Conservation (phyloP, 2,888 invertebrate species). For the Phortica okadai region DNA sequence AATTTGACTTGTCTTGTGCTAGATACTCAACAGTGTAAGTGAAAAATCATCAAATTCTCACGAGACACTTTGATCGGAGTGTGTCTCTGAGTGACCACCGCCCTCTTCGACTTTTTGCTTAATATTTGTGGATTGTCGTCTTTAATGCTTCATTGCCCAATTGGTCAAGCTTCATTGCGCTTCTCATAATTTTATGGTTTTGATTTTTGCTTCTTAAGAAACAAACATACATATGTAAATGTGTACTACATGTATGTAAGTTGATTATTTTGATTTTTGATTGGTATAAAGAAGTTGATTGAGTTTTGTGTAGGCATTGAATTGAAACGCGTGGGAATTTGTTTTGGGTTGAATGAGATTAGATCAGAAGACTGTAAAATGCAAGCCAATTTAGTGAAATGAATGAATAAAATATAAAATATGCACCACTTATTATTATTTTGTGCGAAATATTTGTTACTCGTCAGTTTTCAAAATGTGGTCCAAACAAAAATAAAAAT, state of each 20-base stretch:
- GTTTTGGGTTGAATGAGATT: constrained; percentile 27
- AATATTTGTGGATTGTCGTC: not conserved
- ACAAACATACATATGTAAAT: no score
- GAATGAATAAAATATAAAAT: no score
- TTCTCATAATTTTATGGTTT: constrained; percentile 55
- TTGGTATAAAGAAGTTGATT: constrained; percentile 55
- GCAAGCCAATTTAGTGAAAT: no score
- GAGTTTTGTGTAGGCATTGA: constrained; percentile 17
- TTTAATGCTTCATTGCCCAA: constrained; percentile 54
- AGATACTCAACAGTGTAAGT: constrained; percentile 42
- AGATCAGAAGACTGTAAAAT: no score
- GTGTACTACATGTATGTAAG: not conserved
- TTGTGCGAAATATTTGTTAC: not conserved
- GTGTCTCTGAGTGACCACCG: not conserved
- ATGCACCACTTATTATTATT: no score
- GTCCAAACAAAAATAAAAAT: not conserved
- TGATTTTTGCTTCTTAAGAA: constrained; percentile 1
- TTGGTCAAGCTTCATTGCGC: constrained; percentile 59
- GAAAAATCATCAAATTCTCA: constrained; percentile 52
- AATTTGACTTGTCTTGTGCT: not conserved
- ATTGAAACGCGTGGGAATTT: constrained; percentile 57
- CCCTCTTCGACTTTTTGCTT: not conserved
- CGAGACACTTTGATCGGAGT: constrained; percentile 40
- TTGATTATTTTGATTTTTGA: constrained; percentile 30
- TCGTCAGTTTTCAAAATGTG: not conserved